Evolutionary conservation across 2,113 vertebrate species (phyloP).

Genomic region (Dendropsophus ebraccatus): DNA sequence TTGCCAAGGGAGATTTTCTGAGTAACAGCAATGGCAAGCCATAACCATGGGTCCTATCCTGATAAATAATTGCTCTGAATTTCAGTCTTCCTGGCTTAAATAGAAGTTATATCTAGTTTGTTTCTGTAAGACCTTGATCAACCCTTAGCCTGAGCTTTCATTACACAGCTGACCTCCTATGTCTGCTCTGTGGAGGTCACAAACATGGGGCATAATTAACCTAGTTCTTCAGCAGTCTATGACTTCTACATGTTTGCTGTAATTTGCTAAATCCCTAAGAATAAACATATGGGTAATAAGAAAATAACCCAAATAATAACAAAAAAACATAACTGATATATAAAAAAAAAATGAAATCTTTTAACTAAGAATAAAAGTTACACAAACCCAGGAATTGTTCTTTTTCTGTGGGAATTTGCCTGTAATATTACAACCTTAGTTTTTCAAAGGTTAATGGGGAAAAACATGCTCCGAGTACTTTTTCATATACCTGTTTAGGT

Average conservation of each 20-base stretch:
- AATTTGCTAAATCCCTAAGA: not conserved
- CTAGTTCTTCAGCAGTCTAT: constrained; percentile 12
- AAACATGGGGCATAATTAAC: constrained; percentile 37
- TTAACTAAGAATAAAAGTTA: no score
- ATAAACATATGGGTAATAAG: not conserved
- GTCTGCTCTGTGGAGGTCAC: constrained; percentile 8
- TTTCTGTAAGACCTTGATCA: not conserved
- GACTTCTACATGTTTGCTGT: not conserved
- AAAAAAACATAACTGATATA: not conserved
- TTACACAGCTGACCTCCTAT: constrained; percentile 27
- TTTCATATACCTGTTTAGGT: not conserved
- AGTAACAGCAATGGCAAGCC: not conserved
- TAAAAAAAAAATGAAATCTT: no score
- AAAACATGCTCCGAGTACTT: not conserved
- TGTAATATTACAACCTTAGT: not conserved
- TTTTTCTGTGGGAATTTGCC: not conserved
- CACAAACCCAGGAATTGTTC: not conserved
- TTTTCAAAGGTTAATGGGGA: not conserved
- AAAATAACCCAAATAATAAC: not conserved
- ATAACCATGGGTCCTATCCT: not conserved
- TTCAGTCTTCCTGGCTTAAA: not conserved
- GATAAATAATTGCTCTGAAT: not conserved
- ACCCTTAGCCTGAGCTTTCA: not conserved
- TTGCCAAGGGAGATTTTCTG: not conserved
- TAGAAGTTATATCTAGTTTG: not conserved